Conservation (phyloP, 2,797 vertebrate genomes). For the Masticophis lateralis region DNA sequence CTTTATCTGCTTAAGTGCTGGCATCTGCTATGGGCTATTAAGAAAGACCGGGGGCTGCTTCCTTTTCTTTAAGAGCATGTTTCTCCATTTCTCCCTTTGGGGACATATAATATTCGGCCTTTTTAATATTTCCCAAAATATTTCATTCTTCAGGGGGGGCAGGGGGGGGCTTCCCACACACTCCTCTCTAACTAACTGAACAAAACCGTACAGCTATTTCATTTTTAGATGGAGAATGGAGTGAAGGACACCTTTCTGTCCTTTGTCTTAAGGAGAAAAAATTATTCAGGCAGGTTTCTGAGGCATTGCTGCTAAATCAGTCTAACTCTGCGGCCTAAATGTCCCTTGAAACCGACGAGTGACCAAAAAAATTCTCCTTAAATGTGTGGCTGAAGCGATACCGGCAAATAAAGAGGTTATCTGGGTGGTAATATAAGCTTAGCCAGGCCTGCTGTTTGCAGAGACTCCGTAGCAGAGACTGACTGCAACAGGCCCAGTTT, state of each 20-base stretch:
- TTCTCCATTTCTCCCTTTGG: no score
- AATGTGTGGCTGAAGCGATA: not conserved
- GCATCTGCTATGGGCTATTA: no score
- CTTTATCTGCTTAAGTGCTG: no score
- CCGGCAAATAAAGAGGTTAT: slow-evolving; percentile 19
- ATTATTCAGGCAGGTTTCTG: not conserved
- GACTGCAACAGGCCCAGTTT: not conserved
- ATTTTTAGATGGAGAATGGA: not conserved
- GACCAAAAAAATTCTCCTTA: not conserved
- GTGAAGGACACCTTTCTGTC: not conserved
- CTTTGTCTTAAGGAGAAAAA: not conserved
- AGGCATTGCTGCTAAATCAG: not conserved
- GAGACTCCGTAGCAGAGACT: not conserved
- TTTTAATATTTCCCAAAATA: no score
- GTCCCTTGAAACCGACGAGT: not conserved
- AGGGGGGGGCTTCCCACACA: no score
- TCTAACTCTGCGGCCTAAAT: not conserved
- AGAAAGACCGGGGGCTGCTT: no score
- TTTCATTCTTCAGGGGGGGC: no score
- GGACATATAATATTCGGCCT: no score
- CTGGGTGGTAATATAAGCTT: not conserved
- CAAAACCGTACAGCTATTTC: not conserved
- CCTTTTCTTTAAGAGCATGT: no score
- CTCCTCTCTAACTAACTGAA: no score
- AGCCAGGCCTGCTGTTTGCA: slow-evolving; percentile 13